phyloP scores from a whole-genome alignment of 2,888 invertebrate species.

The Eulithis testata region DNA sequence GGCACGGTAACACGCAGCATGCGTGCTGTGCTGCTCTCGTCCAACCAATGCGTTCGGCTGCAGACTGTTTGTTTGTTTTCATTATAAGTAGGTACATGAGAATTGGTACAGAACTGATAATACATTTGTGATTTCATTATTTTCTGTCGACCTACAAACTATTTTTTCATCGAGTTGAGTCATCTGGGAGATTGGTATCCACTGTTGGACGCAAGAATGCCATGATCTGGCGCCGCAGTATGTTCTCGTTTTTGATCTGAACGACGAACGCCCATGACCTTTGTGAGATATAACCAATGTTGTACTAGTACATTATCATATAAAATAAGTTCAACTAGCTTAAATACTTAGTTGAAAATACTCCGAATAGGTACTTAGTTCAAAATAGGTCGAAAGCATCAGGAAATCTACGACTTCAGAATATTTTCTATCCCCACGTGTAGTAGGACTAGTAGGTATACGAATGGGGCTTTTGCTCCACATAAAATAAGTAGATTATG shows the following conservation, averaged over 20 bases:
- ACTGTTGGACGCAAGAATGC: constrained; percentile 25
- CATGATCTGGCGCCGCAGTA: constrained; percentile 15
- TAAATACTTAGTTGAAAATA: too few species aligned
- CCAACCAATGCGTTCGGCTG: constrained; percentile 18
- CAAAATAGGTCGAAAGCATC: background rate
- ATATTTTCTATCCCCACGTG: background rate
- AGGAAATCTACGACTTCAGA: background rate
- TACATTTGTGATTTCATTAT: constrained; percentile 20
- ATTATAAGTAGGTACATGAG: constrained; percentile 17
- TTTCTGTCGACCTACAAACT: constrained; percentile 22
- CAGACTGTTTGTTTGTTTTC: constrained; percentile 29
- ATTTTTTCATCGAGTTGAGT: constrained; percentile 17
- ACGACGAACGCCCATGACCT: constrained; percentile 25
- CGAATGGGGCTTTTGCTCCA: background rate
- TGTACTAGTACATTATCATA: too few species aligned
- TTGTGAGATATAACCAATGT: background rate
- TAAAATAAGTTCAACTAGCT: too few species aligned
- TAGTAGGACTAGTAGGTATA: too few species aligned
- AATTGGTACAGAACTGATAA: constrained; percentile 27
- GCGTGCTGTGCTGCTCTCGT: constrained; percentile 27
- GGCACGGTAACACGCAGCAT: constrained; percentile 25
- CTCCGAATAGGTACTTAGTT: too few species aligned
- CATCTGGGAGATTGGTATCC: constrained; percentile 14
- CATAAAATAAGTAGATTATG: background rate
- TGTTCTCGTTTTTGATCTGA: constrained; percentile 18